Base-by-base conservation (phyloP, 2,888 invertebrate genomes). In the Drosophila subsilvestris region DNA sequence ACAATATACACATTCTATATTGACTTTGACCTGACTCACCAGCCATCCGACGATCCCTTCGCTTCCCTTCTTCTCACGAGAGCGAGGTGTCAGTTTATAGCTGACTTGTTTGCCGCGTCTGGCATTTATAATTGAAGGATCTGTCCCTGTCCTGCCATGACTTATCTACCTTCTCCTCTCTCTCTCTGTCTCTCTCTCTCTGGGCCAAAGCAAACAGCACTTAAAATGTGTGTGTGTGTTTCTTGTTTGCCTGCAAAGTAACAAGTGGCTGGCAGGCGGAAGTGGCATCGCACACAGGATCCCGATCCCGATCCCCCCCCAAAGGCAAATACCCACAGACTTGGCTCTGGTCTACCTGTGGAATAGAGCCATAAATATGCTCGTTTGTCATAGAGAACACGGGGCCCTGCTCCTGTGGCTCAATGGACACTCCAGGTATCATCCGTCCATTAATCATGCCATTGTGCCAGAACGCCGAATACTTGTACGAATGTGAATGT, bases 251-350 rank as follows among this genome's bases (percentile, higher is more conserved):
- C 48, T 67, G 75, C 50, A 50, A 80, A 75, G 75, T 86, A 86
- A 80, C 80, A 86, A 80, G 80, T 80, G 68, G 55, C 81, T 60
- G 63, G 61, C 85, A 86, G 58, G 79, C 82, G 89, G 82, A 89
- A 83, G 88, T 84, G 27, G 45, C 69, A 25, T 48, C 49, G 43
- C 37, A 25, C 37, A 25, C 32, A 32, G 32, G 32, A 32, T 32
- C 32, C 32, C 32, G 5, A 14, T 29, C 3, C 10, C 29, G 29
- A 10, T 12, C 29, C 29, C 29, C 29, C 10, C 25, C 43, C 25
- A 72, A 58, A 48, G 65, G 75, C 69, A 67, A 75, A 51, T 49
- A 65, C 0, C 5, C 55, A 58, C 42, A 65, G 53, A 72, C 68
- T 5, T 3, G 7, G 17, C 3, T 42, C 62, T 53, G 54, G 53